Conservation (phyloP, 2,888 invertebrate genomes). For the Mesorhabditis belari region DNA sequence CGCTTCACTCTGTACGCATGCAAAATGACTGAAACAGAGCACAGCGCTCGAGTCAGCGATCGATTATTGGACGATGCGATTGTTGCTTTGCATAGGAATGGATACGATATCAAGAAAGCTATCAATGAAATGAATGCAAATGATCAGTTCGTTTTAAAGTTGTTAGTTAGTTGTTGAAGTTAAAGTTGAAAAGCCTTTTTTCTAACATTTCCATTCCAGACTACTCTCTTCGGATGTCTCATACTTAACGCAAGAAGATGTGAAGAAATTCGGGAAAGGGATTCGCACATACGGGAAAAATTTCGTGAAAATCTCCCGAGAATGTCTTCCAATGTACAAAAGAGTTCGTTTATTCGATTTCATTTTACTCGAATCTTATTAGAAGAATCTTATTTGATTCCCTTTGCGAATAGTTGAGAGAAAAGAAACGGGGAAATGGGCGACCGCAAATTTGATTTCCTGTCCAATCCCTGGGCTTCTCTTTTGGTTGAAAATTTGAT, state of each 20-base stretch:
- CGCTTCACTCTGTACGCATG: neutral
- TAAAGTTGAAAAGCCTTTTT: constrained; percentile 10
- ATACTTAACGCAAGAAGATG: constrained; percentile 46
- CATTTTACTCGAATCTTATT: neutral
- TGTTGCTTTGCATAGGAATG: constrained; percentile 74
- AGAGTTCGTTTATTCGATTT: constrained; percentile 60
- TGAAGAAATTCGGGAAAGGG: constrained; percentile 78
- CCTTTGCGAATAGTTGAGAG: neutral
- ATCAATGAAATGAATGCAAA: constrained; percentile 62
- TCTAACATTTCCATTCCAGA: constrained; percentile 51
- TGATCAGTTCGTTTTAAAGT: constrained; percentile 10
- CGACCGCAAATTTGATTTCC: too few species aligned
- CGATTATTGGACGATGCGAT: constrained; percentile 43
- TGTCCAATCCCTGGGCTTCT: too few species aligned
- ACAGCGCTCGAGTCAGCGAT: constrained; percentile 31
- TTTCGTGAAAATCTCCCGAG: constrained; percentile 93
- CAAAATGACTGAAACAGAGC: constrained; percentile 9
- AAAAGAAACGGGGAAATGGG: too few species aligned
- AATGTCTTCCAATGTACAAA: constrained; percentile 89
- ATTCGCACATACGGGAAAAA: constrained; percentile 96
- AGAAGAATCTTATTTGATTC: neutral
- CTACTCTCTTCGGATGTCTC: constrained; percentile 33
- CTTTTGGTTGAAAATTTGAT: too few species aligned
- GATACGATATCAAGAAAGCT: constrained; percentile 92
- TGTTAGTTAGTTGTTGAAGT: constrained; percentile 1